A percentile compares a stretch with the other conserved stretches of the same genome.
Evolutionary conservation across 2,113 vertebrate species (phyloP).

Genomic region (Oreotrochilus melanogaster): DNA sequence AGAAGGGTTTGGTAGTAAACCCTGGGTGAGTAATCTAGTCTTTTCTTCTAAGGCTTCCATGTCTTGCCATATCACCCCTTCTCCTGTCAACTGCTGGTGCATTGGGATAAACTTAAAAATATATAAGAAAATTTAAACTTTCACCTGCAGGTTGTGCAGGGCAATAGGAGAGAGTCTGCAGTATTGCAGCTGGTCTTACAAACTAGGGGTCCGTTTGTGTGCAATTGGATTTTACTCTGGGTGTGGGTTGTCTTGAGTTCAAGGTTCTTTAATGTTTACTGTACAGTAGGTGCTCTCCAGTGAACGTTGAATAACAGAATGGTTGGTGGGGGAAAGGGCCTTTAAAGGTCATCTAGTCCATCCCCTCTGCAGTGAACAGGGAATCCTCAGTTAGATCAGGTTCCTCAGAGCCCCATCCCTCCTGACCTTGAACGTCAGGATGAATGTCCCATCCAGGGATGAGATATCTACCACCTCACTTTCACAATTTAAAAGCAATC

Average conservation of each 20-base stretch:
- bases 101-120: neutral
- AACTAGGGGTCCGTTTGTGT: neutral
- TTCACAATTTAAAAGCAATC: neutral
- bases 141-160: neutral
- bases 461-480: too few species aligned
- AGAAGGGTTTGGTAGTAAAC: neutral
- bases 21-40: neutral
- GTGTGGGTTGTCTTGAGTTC: neutral
- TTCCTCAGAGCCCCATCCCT: too few species aligned
- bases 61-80: neutral
- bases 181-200: neutral
- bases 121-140: neutral
- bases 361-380: too few species aligned
- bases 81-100: neutral
- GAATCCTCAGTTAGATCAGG: too few species aligned
- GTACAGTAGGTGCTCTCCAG: neutral
- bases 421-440: too few species aligned
- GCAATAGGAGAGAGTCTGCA: neutral
- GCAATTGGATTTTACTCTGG: neutral
- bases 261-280: neutral
- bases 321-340: too few species aligned
- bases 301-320: neutral
- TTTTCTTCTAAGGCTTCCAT: neutral
- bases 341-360: too few species aligned
- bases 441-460: too few species aligned